Base-by-base conservation (phyloP, 2,113 vertebrate species). In the Cyprinodon brontotheroides region DNA sequence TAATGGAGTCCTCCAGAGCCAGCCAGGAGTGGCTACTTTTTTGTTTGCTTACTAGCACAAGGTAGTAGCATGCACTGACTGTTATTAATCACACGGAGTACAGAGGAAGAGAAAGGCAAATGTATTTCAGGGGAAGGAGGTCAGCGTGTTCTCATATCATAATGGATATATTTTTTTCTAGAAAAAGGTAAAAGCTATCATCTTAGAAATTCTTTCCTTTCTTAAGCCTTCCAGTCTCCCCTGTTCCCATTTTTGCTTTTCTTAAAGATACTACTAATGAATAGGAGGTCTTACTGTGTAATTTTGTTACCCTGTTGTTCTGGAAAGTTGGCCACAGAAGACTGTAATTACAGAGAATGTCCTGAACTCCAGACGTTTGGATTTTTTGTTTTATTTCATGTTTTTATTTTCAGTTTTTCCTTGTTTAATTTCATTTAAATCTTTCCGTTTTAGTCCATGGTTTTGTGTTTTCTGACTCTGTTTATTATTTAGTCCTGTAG, bases 1-100 rank as follows among this genome's bases (percentile, higher is more conserved):
- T 93, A 93, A 92, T 94, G 87, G 88, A 91, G 86, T 85, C 69
- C 77, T 89, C 67, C 38, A 1, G 66, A 77, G 80, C 83, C 70
- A 72, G 78, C 66, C 74, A 77, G 74, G 79, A 86, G 74, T n/a
- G 65, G 78, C 77, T 87, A 64, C 76, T 68, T 77, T 83, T 84
- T 86, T 87, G 84, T 90, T 89, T 90, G 89, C 85, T 36, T 11
- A 65, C 47, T 69, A 75, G 73, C 66, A 61, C 79, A 80, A 70
- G 59, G 81, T 50, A 68, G 70, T 62, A 78, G 67, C 70, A 20
- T 75, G 70, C 72, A 73, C 40, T 64, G 29, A 78, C 75, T 38
- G 39, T 78, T 84, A 87, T 86, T 79, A 90, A 91, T 85, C 76
- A 70, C 57, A 39, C 29, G 43, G 50, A 78, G 68, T 70, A 68